Conservation (phyloP, 2,888 invertebrate species). For the Agriopis aurantiaria region DNA sequence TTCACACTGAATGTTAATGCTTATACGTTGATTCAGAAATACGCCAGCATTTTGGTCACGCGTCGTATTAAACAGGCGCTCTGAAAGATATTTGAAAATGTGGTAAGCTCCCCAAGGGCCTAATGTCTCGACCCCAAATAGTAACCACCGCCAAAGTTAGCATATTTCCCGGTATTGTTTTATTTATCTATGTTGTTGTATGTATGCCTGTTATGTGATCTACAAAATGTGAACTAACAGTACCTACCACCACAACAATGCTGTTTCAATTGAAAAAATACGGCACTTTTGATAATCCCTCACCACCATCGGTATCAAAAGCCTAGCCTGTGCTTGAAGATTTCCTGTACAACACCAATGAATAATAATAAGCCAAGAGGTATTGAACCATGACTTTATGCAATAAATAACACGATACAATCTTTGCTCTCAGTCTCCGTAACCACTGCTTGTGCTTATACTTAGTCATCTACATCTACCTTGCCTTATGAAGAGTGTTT, state of each 20-base stretch:
- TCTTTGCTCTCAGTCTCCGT: constrained; percentile 60
- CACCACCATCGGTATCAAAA: constrained; percentile 42
- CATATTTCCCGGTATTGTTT: background rate
- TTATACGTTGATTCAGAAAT: too few relatives aligned
- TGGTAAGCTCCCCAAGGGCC: too few relatives aligned
- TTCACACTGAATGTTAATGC: too few relatives aligned
- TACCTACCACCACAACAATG: background rate
- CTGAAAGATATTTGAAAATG: too few relatives aligned
- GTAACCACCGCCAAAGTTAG: too few relatives aligned
- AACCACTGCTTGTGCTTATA: constrained; percentile 42
- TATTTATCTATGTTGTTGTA: background rate
- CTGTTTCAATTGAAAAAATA: background rate
- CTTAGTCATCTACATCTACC: constrained; percentile 35
- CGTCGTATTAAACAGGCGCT: too few relatives aligned
- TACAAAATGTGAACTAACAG: background rate
- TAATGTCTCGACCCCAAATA: too few relatives aligned
- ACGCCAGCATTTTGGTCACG: too few relatives aligned
- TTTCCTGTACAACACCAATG: constrained; percentile 63
- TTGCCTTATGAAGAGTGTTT: constrained; percentile 31
- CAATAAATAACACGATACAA: constrained; percentile 75
- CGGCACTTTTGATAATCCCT: background rate
- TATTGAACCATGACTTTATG: constrained; percentile 73
- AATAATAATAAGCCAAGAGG: constrained; percentile 72
- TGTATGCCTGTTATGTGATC: background rate
- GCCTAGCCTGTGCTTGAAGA: constrained; percentile 50